Evolutionary conservation across 2,888 invertebrate genomes (phyloP), one percentile per base, ranked within the genome.

Genomic region (Serripes groenlandicus): DNA sequence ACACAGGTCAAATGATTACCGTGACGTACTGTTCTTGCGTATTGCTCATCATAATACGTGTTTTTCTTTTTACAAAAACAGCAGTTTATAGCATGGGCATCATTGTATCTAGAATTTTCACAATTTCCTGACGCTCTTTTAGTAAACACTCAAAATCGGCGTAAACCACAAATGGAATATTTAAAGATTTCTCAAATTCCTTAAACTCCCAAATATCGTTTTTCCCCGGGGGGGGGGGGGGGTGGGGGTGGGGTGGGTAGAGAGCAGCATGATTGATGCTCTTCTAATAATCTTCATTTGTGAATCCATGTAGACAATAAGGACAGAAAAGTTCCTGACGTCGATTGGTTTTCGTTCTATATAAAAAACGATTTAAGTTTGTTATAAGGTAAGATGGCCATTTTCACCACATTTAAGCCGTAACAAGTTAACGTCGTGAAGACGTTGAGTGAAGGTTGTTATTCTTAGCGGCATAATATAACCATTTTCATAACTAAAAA

Each of bases 1-100:
- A 54, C 66, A 23, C 70, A 52, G 18, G 70, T 70, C 21, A 70
- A 23, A 30, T 70, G 70, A 32, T 70, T 70, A 30, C 54, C 54
- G 30, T 70, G 70, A 30, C 52, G 5, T 11, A 70, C 70, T 15
- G 21, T 49, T 7, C 32, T 30, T 7, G 4, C n/a, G 28, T 54
- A 52, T 7, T 26, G 9, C 35, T 32, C 34, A 11, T 72, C 35
- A 60, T 26, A 70, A 1, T 11, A 15, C 4, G 52, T 54, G 21
- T 54, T 54, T 26, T 11, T 21, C n/a, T 52, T 18, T 52, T 54
- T 54, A 23, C 70, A 70, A 3, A 70, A 15, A 56, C 70, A 70
- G 30, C 70, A 70, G 18, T 54, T n/a, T 21, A 30, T 54, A 5
- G 54, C 5, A 81, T 75, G 3, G 81, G 81, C 70, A 78, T 75